Evolutionary conservation across 2,888 invertebrate genomes (phyloP).

Genomic region (Mamestra brassicae): DNA sequence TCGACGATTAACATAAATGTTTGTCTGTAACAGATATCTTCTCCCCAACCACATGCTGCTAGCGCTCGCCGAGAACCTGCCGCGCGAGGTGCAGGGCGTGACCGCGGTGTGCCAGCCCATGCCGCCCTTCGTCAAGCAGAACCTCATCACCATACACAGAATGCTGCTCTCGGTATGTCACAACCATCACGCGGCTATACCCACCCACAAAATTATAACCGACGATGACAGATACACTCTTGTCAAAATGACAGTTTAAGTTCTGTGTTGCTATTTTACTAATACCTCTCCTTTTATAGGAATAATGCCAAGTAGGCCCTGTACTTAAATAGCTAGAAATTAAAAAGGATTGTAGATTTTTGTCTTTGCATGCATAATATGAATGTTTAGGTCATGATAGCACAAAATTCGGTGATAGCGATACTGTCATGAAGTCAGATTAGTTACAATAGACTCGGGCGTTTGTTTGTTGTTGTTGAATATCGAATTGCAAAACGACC

Average conservation of each 20-base stretch:
- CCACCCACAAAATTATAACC: constrained; percentile 1
- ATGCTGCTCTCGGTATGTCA: constrained; percentile 81
- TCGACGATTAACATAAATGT: not conserved
- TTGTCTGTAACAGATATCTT: constrained; percentile 92
- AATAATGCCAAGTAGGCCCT: constrained; percentile 19
- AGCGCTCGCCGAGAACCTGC: constrained; percentile 96
- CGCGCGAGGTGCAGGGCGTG: constrained; percentile 98
- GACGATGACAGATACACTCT: not conserved
- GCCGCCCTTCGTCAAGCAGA: constrained; percentile 92
- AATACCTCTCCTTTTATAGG: constrained; percentile 17
- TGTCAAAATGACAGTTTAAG: constrained; percentile 18
- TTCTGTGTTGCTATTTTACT: constrained; percentile 19
- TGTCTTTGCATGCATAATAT: constrained; percentile 23
- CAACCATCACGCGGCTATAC: not conserved
- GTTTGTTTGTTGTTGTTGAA: not conserved
- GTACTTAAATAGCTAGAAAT: constrained; percentile 40
- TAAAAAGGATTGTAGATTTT: not conserved
- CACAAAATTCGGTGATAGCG: constrained; percentile 18
- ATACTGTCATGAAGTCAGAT: constrained; percentile 23
- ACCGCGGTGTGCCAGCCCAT: constrained; percentile 98
- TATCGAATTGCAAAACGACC: not conserved
- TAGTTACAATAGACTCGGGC: not conserved
- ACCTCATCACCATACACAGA: constrained; percentile 78
- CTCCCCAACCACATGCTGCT: constrained; percentile 99
- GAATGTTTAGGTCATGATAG: constrained; percentile 15